Evolutionary conservation across 37 sponge, comb jelly and placozoan genomes (phyloP), one percentile per base, ranked within the genome.

Genomic region (Petrosia ficiformis): DNA sequence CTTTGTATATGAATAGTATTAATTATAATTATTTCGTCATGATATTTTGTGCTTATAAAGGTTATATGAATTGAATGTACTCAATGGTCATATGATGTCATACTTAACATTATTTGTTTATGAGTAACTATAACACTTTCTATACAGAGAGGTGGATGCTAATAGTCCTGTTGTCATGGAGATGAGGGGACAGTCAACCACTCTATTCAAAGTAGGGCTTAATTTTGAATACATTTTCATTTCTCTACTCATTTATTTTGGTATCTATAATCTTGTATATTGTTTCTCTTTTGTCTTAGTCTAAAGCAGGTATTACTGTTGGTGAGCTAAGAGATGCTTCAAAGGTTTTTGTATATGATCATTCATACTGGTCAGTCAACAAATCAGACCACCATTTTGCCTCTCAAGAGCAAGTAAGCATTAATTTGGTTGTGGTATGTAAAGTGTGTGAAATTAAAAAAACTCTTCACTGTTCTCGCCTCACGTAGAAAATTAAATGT

Each of bases 331-430:
- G 44, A 57, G 70, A 74, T 57, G 32, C 26, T 19, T 37, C 73
- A 3, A 94, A 90, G 59, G 82, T 80, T 40, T 94, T 94, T 72
- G 59, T 60, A 26, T 94, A 81, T 56, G 95, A 94, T 70, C 83
- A 85, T 61, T 90, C 86, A 56, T 87, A 84, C 57, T 94, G 91
- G 95, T 94, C 95, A n/a, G 88, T 84, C 14, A 65, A 61, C 30
- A 24, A 31, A 2, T 32, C 24, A 1, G 83, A 83, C 59, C 44
- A 44, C 4, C 57, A 87, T 44, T 94, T 72, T 70, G 83, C 61
- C 1, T 58, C 75, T 36, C 93, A 92, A 52, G 81, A 87, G 34
- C 72, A 61, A 57, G 92, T 90, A 19, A 75, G 90, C 4, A 1
- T 39, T n/a, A 52, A 21, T 32, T n/a, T n/a, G n/a, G n/a, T 29